Base-by-base conservation (phyloP, 2,797 vertebrate genomes). In the Babyrousa celebensis region DNA sequence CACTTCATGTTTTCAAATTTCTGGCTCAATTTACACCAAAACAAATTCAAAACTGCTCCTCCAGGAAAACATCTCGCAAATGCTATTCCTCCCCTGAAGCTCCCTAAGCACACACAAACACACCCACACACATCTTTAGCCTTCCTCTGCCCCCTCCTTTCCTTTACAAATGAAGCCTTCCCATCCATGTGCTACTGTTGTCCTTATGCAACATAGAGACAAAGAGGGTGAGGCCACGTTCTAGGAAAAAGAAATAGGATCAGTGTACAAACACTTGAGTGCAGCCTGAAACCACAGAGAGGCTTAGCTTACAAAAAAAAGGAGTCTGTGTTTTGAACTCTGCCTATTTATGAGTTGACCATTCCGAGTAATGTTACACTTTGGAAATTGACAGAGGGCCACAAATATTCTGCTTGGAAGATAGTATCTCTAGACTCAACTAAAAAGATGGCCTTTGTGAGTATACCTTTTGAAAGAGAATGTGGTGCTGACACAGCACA, bases 1-100 rank as follows among this genome's bases (percentile, higher is more conserved):
- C 65, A 75, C 72, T 96, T 95, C 63, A 93, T 98, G 78, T 97
- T 98, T 96, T 86, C 95, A 86, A 97, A 97, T 71, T 97, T 98
- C 89, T 98, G 32, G 75, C 97, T 97, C 96, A 91, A 91, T 90
- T 78, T 98, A 75, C 58, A 97, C 54, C 23, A 96, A 96, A 67
- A 72, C 68, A 79, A 95, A 58, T 32, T 95, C 60, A 52, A 96
- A 98, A 97, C 25, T n/a, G 68, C 84, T 91, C 63, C 74, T 70
- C 90, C 43, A 95, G 80, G 72, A 97, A 96, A 94, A 96, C 79
- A 94, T 89, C 97, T 93, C 0, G 3, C 90, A 97, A 96, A 54
- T 12, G 74, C 17, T 27, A 89, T 87, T 97, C 58, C 92, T 97
- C 78, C 78, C 97, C 86, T 58, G 27, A 87, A 82, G 17, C 63